Evolutionary conservation across 2,797 vertebrate species (phyloP).

Genomic region (Sebastes baramenuke): DNA sequence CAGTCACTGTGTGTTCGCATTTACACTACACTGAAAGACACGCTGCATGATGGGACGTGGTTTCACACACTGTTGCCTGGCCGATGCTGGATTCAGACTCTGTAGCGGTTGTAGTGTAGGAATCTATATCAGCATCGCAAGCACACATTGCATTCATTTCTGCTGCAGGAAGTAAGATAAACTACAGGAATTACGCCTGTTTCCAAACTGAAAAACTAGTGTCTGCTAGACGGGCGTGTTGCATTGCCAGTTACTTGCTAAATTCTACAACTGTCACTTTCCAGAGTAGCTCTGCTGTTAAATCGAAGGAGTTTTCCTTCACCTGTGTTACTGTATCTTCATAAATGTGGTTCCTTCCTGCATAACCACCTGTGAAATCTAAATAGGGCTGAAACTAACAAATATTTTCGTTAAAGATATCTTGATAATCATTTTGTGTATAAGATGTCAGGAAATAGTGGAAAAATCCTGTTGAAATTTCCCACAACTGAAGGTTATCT

Average conservation of each 20-base stretch:
- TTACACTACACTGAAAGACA: constrained; percentile 46
- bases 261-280: constrained; percentile 67
- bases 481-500: too few species aligned
- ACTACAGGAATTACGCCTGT: neutral
- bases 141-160: neutral
- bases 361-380: neutral
- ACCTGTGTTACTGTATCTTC: constrained; percentile 15
- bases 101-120: neutral
- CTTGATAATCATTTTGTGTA: rapidly evolving
- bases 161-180: neutral
- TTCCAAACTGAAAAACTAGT: constrained; percentile 21
- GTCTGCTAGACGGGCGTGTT: constrained; percentile 16
- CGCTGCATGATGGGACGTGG: constrained; percentile 20
- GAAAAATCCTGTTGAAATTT: neutral
- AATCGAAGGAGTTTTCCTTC: constrained; percentile 2
- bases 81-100: neutral
- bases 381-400: neutral
- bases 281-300: constrained; percentile 24
- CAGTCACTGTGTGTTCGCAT: constrained; percentile 15
- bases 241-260: constrained; percentile 65
- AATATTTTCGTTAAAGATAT: neutral
- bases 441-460: neutral
- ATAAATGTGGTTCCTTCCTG: neutral
- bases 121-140: neutral
- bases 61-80: neutral